Conservation (phyloP, 64 coral and sea anemone species). For the Actinia equina region DNA sequence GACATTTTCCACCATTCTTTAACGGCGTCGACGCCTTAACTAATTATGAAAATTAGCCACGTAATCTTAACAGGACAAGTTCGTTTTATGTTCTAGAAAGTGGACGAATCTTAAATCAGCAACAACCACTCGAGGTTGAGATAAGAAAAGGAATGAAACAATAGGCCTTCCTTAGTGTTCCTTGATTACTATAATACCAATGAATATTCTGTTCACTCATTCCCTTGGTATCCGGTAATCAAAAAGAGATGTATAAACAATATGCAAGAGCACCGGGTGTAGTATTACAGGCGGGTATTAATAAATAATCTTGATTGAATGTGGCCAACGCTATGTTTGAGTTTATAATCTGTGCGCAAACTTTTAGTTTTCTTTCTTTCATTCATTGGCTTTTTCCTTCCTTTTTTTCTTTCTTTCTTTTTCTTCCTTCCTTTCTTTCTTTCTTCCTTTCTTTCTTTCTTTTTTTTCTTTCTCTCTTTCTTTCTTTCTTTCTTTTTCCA, state of each 20-base stretch:
- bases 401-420: not conserved
- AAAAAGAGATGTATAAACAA: not conserved
- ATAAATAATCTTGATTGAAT: not conserved
- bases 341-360: not conserved
- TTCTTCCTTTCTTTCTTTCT: not conserved
- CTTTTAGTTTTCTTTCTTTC: not conserved
- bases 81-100: not conserved
- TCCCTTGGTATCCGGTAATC: constrained; percentile 5
- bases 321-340: not conserved
- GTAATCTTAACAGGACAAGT: not conserved
- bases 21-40: not conserved
- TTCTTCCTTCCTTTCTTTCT: not conserved
- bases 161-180: not conserved
- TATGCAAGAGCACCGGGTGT: not conserved
- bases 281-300: not conserved
- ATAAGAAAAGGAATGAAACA: not conserved
- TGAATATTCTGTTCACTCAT: not conserved
- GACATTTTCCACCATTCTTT: not conserved
- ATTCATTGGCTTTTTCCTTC: not conserved
- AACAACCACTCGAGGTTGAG: not conserved
- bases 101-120: not conserved
- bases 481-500: not conserved
- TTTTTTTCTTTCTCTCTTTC: not conserved
- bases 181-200: not conserved
- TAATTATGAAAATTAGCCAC: constrained; percentile 13